Percentiles rank a stretch among this genome's conserved stretches.
phyloP scores from a whole-genome alignment of 1,140 invertebrate genomes.

The Brachionus paranguensis region DNA sequence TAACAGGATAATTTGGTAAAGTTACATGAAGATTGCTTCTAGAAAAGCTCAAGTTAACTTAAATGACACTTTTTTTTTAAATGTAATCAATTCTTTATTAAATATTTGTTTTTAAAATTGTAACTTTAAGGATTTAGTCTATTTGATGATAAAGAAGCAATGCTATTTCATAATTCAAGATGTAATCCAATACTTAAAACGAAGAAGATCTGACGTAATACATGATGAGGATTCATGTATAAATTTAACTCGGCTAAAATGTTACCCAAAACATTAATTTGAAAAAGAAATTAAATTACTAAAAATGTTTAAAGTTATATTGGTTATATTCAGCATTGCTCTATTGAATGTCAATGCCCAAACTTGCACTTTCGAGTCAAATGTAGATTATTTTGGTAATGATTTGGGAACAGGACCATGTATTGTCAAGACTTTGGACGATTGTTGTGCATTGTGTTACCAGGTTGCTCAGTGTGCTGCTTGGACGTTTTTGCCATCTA shows the following conservation, averaged over 20 bases:
- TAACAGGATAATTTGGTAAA: neutral
- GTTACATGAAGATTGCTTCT: neutral
- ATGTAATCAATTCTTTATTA: neutral
- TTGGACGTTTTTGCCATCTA: constrained; percentile 4
- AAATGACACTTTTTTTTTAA: neutral
- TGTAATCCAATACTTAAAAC: neutral
- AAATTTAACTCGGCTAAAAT: neutral
- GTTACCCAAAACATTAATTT: neutral
- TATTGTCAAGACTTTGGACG: neutral
- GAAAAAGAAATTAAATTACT: neutral
- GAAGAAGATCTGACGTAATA: neutral
- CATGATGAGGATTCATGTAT: constrained; percentile 2
- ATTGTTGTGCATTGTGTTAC: neutral
- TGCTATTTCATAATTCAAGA: neutral
- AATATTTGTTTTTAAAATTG: neutral
- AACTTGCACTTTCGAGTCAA: neutral
- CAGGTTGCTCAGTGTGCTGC: neutral
- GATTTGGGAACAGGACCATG: neutral
- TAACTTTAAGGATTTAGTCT: neutral
- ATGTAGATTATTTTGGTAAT: constrained; percentile 34
- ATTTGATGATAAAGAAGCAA: neutral
- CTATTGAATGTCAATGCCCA: neutral
- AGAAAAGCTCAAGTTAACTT: neutral
- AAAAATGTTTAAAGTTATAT: constrained; percentile 2
- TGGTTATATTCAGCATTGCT: neutral